Percentiles rank a stretch among this genome's conserved stretches.
phyloP scores from a whole-genome alignment of 2,113 vertebrate species.

The Mustela nigripes region DNA sequence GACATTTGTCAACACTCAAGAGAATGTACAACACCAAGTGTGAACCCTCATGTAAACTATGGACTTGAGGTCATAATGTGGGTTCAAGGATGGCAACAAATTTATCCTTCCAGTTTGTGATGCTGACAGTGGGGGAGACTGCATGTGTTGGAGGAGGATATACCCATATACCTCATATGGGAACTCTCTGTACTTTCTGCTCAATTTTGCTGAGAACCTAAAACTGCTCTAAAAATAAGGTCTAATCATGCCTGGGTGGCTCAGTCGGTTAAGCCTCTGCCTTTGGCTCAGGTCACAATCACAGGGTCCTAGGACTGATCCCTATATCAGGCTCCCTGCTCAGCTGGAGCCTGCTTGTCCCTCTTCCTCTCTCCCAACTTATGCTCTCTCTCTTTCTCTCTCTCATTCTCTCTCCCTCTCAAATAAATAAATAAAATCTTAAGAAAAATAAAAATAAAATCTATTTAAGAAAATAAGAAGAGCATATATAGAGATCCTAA shows the following conservation, averaged over 20 bases:
- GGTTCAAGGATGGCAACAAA: background rate
- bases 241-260: background rate
- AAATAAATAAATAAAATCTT: too few relatives aligned
- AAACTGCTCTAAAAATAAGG: background rate
- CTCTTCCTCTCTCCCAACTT: too few relatives aligned
- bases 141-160: background rate
- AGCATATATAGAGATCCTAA: background rate
- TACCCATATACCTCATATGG: too few relatives aligned
- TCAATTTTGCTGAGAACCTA: constrained; percentile 5
- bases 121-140: background rate
- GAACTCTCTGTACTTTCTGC: background rate
- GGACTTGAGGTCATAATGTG: background rate
- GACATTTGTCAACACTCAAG: background rate
- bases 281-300: too few relatives aligned
- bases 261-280: too few relatives aligned
- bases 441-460: background rate
- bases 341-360: too few relatives aligned
- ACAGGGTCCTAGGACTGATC: too few relatives aligned
- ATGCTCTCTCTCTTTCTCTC: too few relatives aligned
- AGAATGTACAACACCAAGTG: background rate
- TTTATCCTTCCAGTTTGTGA: background rate
- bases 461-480: background rate
- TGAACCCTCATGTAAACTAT: background rate
- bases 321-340: too few relatives aligned
- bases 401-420: too few relatives aligned